These are phyloP conservation scores for Meandrusa payeni DNA, from an alignment of 2,888 invertebrate species.

Conservation along the genomic window DNA sequence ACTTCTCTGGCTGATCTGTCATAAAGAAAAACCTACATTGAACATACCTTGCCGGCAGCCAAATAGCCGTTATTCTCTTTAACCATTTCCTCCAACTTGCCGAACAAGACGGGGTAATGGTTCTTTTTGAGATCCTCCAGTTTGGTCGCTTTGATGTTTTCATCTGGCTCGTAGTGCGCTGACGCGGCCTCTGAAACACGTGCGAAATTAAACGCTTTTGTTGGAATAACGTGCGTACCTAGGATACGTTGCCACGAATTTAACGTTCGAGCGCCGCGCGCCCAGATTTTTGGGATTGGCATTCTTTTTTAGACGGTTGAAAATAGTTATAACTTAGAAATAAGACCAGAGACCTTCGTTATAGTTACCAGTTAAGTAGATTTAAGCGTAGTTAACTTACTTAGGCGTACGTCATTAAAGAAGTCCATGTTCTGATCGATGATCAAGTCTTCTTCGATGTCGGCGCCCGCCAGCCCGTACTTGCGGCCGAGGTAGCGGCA, in stretches of 20 bases:
- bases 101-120: conserved; percentile 73
- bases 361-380: no score
- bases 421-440: conserved; percentile 84
- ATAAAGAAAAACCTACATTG: conserved; percentile 20
- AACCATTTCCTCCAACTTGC: conserved; percentile 77
- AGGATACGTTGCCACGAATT: no score
- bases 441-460: conserved; percentile 80
- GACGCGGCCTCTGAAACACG: conserved; percentile 50
- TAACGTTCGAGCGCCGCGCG: no score
- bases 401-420: conserved; percentile 80
- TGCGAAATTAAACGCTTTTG: no score
- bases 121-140: conserved; percentile 67
- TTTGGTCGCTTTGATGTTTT: conserved; percentile 68
- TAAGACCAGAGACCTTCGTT: no score
- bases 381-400: conserved; percentile 75
- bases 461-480: conserved; percentile 77
- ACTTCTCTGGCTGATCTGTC: no score
- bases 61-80: conserved; percentile 81
- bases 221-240: no score
- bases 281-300: no score
- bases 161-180: conserved; percentile 77
- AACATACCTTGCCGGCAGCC: conserved; percentile 69
- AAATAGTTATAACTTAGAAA: no score
- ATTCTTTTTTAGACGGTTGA: no score
- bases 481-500: conserved; percentile 83